A percentile compares a stretch with the other conserved stretches of the same genome.
Evolutionary conservation across 2,888 invertebrate genomes (phyloP).

Genomic region (Mesochorus sp.): DNA sequence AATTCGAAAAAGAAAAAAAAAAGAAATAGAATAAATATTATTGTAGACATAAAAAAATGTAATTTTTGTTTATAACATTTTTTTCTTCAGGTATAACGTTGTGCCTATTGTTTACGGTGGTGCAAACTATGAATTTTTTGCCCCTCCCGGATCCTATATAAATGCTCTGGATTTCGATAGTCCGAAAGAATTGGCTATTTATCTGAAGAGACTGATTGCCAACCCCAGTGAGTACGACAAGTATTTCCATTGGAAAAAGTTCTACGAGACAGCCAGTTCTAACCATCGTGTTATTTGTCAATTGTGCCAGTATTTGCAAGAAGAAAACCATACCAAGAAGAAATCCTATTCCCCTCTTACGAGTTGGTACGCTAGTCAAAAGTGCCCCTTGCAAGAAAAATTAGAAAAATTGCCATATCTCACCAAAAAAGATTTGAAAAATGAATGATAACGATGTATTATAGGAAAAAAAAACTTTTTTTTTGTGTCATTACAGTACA

Average conservation of each 20-base stretch:
- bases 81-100: constrained; percentile 80
- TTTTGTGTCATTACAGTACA: no score
- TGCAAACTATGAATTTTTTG: constrained; percentile 85
- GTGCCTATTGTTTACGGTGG: constrained; percentile 88
- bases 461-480: no score
- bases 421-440: constrained; percentile 27
- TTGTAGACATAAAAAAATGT: no score
- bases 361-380: constrained; percentile 69
- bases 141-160: constrained; percentile 86
- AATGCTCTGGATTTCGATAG: constrained; percentile 86
- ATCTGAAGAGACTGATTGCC: constrained; percentile 83
- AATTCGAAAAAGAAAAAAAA: no score
- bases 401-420: constrained; percentile 49
- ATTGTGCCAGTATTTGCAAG: constrained; percentile 84
- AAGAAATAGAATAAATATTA: no score
- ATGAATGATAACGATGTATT: neutral
- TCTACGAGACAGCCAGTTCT: constrained; percentile 83
- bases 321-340: constrained; percentile 50
- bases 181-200: constrained; percentile 84
- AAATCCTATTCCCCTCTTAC: constrained; percentile 65
- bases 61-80: neutral
- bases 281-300: constrained; percentile 84
- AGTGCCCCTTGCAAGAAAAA: constrained; percentile 70
- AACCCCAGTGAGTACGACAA: constrained; percentile 85
- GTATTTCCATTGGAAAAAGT: constrained; percentile 87